These are phyloP conservation scores for Tetramorium bicarinatum DNA, from an alignment of 2,888 invertebrate species.

Conservation along the genomic window DNA sequence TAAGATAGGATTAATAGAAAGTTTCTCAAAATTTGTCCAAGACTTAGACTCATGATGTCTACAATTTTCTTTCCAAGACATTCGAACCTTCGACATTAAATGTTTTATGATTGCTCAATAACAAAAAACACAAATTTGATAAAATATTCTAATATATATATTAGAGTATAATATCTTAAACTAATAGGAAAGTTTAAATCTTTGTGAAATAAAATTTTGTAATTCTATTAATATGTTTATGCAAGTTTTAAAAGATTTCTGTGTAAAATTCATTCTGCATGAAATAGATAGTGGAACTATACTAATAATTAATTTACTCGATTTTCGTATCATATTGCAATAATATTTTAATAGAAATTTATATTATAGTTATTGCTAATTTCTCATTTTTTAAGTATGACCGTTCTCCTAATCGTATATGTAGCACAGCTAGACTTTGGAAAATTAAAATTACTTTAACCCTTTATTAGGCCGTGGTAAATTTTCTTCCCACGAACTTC, in stretches of 20 bases:
- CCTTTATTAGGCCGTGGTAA: conserved; percentile 27
- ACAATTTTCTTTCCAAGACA: background rate
- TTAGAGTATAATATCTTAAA: background rate
- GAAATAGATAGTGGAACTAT: background rate
- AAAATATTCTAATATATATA: background rate
- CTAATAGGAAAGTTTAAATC: background rate
- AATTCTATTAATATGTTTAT: background rate
- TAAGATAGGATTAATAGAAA: background rate
- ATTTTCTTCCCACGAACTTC: conserved; percentile 35
- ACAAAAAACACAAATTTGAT: background rate
- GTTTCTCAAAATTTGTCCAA: background rate
- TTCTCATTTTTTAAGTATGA: background rate
- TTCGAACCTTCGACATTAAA: background rate
- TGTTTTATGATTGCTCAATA: background rate
- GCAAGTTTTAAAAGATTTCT: background rate
- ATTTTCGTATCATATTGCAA: background rate
- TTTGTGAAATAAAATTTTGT: background rate
- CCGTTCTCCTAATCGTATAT: background rate
- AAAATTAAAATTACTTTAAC: conserved; percentile 35
- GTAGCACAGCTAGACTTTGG: background rate
- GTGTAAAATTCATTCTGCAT: no score
- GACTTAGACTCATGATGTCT: background rate
- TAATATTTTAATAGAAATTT: background rate
- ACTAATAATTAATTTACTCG: background rate
- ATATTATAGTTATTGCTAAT: background rate